Conservation (phyloP, 2,797 vertebrate genomes). For the Chloroceryle amazona region DNA sequence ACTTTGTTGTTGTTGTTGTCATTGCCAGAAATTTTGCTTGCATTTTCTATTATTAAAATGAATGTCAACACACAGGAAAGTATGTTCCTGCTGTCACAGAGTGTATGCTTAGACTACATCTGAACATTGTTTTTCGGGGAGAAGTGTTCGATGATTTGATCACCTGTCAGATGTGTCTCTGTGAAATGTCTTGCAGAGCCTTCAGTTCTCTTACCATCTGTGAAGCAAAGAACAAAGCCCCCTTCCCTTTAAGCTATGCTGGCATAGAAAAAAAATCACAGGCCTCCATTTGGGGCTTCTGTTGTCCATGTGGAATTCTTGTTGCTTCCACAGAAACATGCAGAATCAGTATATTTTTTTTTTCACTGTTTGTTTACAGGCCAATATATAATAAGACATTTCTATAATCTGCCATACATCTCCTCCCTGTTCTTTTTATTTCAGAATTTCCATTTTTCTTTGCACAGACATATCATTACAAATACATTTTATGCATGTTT, state of each 20-base stretch:
- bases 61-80: constrained; percentile 79
- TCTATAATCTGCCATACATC: neutral
- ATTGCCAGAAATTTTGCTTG: constrained; percentile 70
- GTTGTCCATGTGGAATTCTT: constrained; percentile 37
- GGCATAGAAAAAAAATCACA: constrained; percentile 53
- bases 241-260: constrained; percentile 16
- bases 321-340: neutral
- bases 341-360: neutral
- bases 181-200: constrained; percentile 78
- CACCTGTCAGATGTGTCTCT: constrained; percentile 81
- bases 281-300: constrained; percentile 43
- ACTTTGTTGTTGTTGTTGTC: constrained; percentile 48
- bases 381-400: neutral
- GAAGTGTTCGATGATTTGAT: constrained; percentile 82
- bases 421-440: neutral
- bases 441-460: neutral
- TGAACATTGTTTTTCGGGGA: constrained; percentile 82
- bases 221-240: constrained; percentile 81
- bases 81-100: constrained; percentile 80
- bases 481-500: neutral
- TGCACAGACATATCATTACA: neutral
- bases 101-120: constrained; percentile 76
- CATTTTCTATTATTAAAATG: constrained; percentile 82
- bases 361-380: neutral
- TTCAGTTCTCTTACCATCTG: constrained; percentile 77